phyloP scores from a whole-genome alignment of 2,113 vertebrate genomes.

The Electrona antarctica region DNA sequence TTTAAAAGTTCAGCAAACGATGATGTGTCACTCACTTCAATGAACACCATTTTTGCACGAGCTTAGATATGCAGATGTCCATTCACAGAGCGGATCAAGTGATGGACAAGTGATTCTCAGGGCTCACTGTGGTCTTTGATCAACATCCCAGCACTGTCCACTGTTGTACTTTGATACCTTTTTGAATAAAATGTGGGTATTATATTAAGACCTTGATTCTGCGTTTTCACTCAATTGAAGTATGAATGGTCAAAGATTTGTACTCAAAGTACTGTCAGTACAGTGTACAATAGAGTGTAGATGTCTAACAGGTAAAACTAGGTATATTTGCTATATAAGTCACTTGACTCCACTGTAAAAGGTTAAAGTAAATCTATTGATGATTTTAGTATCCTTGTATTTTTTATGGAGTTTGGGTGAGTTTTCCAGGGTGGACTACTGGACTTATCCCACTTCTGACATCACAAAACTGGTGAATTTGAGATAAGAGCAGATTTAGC shows the following conservation, averaged over 20 bases:
- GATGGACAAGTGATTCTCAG: conserved; percentile 22
- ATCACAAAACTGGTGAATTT: no score
- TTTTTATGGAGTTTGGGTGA: no score
- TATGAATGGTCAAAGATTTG: conserved; percentile 1
- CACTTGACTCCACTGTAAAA: no score
- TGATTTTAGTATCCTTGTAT: no score
- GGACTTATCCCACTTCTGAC: no score
- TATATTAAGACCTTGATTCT: conserved; percentile 9
- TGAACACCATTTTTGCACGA: neutral
- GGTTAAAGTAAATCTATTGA: no score
- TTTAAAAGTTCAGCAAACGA: neutral
- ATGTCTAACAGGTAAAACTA: no score
- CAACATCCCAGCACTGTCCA: conserved; percentile 14
- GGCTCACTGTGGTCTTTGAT: conserved; percentile 28
- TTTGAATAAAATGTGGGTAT: conserved; percentile 24
- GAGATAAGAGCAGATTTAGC: no score
- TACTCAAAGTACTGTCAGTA: no score
- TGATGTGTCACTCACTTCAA: conserved; percentile 18
- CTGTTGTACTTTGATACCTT: conserved; percentile 37
- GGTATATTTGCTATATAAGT: no score
- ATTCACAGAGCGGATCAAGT: neutral
- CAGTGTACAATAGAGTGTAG: no score
- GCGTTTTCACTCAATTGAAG: conserved; percentile 13
- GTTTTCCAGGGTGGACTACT: no score
- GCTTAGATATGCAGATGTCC: conserved; percentile 39